phyloP scores from a whole-genome alignment of 2,113 vertebrate genomes.

The Carassius carassius region DNA sequence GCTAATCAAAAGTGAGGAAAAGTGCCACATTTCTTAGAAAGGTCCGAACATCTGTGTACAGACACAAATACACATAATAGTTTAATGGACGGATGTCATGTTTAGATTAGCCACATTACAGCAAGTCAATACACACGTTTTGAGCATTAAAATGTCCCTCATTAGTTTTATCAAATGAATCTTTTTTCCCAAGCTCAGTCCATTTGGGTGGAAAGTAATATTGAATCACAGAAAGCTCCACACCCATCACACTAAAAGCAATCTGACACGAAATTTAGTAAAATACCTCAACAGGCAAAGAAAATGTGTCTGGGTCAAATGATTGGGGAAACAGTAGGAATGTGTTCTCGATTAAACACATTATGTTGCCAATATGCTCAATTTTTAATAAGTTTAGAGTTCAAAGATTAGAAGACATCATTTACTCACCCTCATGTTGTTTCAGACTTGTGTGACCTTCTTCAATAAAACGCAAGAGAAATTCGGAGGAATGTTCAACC shows the following conservation, averaged over 20 bases:
- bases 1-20: slow-evolving; percentile 29
- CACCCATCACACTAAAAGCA: slow-evolving; percentile 42
- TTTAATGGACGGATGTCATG: slow-evolving; percentile 61
- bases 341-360: not conserved
- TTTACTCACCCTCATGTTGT: not conserved
- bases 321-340: not conserved
- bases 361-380: not conserved
- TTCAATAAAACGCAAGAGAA: not conserved
- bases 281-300: slow-evolving; percentile 22
- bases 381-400: not conserved
- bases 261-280: not conserved
- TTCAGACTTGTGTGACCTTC: not conserved
- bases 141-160: slow-evolving; percentile 51
- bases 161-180: slow-evolving; percentile 57
- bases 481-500: not conserved
- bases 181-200: slow-evolving; percentile 46
- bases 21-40: slow-evolving; percentile 48
- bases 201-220: slow-evolving; percentile 49
- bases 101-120: slow-evolving; percentile 57
- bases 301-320: not conserved
- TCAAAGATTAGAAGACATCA: not conserved
- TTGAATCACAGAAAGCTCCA: slow-evolving; percentile 39
- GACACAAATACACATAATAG: slow-evolving; percentile 30
- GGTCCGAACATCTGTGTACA: slow-evolving; percentile 2
- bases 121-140: slow-evolving; percentile 57